Percentiles rank a stretch among this genome's conserved stretches.
These are phyloP conservation scores for Torymus texanus DNA, from an alignment of 2,888 invertebrate species.

Conservation along the genomic window DNA sequence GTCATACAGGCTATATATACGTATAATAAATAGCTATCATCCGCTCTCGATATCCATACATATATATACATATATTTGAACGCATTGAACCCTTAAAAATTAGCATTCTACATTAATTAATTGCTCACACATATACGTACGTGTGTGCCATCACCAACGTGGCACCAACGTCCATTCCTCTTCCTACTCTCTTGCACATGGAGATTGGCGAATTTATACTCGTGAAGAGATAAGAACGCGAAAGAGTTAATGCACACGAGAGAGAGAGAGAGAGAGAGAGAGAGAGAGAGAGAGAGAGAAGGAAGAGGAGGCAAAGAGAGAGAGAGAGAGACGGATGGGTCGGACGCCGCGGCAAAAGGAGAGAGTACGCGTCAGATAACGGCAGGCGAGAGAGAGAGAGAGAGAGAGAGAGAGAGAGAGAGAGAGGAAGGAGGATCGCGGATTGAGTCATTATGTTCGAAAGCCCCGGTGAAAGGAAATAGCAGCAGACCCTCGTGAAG, in stretches of 20 bases:
- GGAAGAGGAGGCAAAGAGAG: slow-evolving; percentile 44
- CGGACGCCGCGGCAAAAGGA: slow-evolving; percentile 52
- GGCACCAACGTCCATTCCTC: too few species aligned
- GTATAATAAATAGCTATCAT: too few species aligned
- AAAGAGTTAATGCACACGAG: slow-evolving; percentile 49
- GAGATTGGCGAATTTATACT: slow-evolving; percentile 21
- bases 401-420: too few species aligned
- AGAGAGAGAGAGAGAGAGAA: not conserved
- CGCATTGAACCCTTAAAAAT: too few species aligned
- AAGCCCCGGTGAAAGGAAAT: slow-evolving; percentile 65
- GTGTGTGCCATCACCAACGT: too few species aligned
- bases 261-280: not conserved
- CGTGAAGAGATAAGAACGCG: slow-evolving; percentile 40
- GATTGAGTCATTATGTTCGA: slow-evolving; percentile 75
- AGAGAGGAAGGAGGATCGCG: slow-evolving; percentile 63
- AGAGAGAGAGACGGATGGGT: slow-evolving; percentile 62
- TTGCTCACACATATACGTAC: too few species aligned
- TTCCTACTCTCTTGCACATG: not conserved
- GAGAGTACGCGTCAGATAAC: slow-evolving; percentile 32
- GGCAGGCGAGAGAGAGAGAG: too few species aligned
- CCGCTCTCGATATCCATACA: too few species aligned
- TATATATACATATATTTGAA: too few species aligned
- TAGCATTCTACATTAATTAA: too few species aligned
- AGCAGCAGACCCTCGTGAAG: slow-evolving; percentile 61
- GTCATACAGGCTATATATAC: too few species aligned